Evolutionary conservation across 2,113 vertebrate genomes (phyloP).

Genomic region (Pantherophis guttatus): DNA sequence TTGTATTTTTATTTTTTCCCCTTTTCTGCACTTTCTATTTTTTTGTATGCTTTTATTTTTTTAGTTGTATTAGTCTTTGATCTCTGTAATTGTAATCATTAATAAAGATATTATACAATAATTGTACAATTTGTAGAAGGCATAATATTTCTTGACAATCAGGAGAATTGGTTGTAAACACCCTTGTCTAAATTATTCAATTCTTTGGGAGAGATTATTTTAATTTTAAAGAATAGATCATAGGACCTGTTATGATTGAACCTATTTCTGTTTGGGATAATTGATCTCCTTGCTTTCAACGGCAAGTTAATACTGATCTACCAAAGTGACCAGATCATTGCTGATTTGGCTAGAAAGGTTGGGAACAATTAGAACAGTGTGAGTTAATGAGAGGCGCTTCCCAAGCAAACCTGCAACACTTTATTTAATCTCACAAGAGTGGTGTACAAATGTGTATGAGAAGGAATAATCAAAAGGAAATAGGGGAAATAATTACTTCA

Average conservation of each 20-base stretch:
- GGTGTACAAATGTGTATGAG: background rate
- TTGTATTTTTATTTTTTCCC: background rate
- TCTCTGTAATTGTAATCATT: background rate
- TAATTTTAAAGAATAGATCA: background rate
- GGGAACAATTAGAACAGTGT: background rate
- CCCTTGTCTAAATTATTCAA: background rate
- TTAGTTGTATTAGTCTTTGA: background rate
- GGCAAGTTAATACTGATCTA: background rate
- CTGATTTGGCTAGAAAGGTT: background rate
- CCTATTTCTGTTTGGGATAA: background rate
- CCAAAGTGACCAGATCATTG: background rate
- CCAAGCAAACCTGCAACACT: background rate
- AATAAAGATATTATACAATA: background rate
- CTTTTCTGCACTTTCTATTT: background rate
- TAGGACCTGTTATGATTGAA: background rate
- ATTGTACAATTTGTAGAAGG: background rate
- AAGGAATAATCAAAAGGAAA: background rate
- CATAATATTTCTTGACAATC: background rate
- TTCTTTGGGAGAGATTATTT: background rate
- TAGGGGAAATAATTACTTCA: background rate
- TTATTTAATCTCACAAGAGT: background rate
- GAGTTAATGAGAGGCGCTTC: background rate
- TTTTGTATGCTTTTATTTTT: background rate
- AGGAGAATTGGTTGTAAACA: background rate
- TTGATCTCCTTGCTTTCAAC: background rate